These are phyloP conservation scores for Sisor rabdophorus DNA, from an alignment of 2,113 vertebrate species.

Conservation along the genomic window DNA sequence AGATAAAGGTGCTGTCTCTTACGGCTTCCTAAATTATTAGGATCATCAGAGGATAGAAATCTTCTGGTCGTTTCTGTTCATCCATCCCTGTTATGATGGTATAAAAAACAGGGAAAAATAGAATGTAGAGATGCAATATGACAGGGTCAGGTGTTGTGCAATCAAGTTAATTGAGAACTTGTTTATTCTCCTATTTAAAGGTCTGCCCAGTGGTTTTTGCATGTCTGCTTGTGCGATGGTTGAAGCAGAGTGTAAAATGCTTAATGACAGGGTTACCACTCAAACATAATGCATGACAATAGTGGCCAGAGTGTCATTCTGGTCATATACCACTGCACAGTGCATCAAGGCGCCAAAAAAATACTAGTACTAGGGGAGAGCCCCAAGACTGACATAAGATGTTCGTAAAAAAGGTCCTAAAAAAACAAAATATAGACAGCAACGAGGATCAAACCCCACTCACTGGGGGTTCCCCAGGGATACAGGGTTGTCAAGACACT, in stretches of 20 bases:
- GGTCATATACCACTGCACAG: conserved; percentile 14
- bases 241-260: not conserved
- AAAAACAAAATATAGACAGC: conserved; percentile 19
- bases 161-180: conserved; percentile 1
- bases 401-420: conserved; percentile 19
- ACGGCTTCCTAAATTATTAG: conserved; percentile 9
- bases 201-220: conserved; percentile 11
- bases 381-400: conserved; percentile 31
- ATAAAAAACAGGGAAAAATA: not conserved
- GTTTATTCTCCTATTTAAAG: not conserved
- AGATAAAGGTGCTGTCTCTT: conserved; percentile 19
- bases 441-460: conserved; percentile 26
- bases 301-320: conserved; percentile 23
- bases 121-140: conserved; percentile 12
- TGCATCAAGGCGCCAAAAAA: conserved; percentile 1
- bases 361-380: not conserved
- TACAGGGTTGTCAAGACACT: conserved; percentile 47
- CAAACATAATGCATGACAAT: conserved; percentile 38
- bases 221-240: not conserved
- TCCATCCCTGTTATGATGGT: not conserved
- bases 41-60: not conserved
- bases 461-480: conserved; percentile 48
- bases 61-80: not conserved
- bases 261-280: conserved; percentile 35
- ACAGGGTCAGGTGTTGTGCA: not conserved